A percentile compares a stretch with the other conserved stretches of the same genome.
Conservation (phyloP, 2,113 vertebrate genomes). For the Calyptommatus sinebrachiatus region DNA sequence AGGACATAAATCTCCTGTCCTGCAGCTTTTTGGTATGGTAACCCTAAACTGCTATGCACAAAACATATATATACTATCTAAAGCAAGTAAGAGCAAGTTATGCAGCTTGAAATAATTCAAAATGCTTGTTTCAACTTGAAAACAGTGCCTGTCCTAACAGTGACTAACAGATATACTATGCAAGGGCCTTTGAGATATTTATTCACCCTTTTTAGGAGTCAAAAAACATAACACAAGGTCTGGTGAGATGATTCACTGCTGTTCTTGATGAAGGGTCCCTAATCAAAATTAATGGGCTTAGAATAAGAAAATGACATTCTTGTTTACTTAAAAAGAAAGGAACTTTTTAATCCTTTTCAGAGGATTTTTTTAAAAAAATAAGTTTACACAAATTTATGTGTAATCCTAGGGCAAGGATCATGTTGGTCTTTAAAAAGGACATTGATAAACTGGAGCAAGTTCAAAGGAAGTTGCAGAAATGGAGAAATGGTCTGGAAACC, state of each 20-base stretch:
- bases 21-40: too few species aligned
- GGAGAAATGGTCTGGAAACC: too few species aligned
- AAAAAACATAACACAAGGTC: background rate
- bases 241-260: background rate
- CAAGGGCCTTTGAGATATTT: background rate
- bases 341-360: too few species aligned
- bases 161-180: background rate
- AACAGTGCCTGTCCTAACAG: too few species aligned
- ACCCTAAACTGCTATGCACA: background rate
- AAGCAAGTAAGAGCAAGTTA: background rate
- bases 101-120: background rate
- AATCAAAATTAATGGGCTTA: background rate
- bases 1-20: too few species aligned
- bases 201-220: background rate
- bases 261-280: background rate
- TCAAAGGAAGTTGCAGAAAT: too few species aligned
- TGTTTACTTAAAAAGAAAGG: background rate
- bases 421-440: too few species aligned
- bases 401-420: too few species aligned
- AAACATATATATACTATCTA: background rate
- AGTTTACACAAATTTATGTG: too few species aligned
- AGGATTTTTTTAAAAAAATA: too few species aligned
- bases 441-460: too few species aligned
- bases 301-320: background rate
- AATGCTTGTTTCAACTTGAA: conserved; percentile 3